Conservation (phyloP, 2,113 vertebrate species). For the Jacana jacana region DNA sequence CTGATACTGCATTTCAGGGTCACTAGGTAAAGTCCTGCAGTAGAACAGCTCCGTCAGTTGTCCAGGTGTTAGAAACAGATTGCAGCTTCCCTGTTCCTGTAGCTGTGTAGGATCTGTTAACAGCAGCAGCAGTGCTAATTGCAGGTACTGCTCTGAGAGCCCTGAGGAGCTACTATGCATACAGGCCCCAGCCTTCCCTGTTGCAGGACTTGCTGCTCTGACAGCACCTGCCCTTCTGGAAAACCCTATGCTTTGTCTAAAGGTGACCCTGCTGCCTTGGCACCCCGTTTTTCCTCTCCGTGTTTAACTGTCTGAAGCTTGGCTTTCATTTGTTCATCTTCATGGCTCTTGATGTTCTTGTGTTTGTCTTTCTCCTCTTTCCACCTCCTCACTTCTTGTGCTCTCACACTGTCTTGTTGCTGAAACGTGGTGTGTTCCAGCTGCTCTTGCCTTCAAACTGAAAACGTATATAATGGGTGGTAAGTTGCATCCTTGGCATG, state of each 20-base stretch:
- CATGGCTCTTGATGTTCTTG: constrained; percentile 42
- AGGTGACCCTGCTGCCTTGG: not conserved
- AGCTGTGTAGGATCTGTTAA: not conserved
- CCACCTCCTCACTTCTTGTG: not conserved
- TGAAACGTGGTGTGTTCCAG: constrained; percentile 59
- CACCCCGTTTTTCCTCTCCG: not conserved
- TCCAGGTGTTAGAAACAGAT: not conserved
- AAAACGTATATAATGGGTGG: constrained; percentile 75
- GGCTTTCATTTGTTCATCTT: constrained; percentile 10
- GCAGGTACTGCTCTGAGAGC: not conserved
- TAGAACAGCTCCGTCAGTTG: not conserved
- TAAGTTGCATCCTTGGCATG: constrained; percentile 71
- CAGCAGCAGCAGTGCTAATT: not conserved
- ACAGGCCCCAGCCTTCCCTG: fast-evolving
- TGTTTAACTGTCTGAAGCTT: not conserved
- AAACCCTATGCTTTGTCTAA: not conserved
- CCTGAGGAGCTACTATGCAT: not conserved
- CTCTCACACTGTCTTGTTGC: constrained; percentile 45
- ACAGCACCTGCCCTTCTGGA: not conserved
- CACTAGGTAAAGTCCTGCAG: not conserved
- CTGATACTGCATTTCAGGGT: not conserved
- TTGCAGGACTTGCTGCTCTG: not conserved
- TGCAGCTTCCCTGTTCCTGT: not conserved
- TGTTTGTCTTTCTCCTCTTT: constrained; percentile 57
- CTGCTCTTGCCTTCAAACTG: constrained; percentile 80